A percentile compares a stretch with the other conserved stretches of the same genome.
These are phyloP conservation scores for Micrasema minimum DNA, from an alignment of 1,140 invertebrate genomes.

Conservation along the genomic window DNA sequence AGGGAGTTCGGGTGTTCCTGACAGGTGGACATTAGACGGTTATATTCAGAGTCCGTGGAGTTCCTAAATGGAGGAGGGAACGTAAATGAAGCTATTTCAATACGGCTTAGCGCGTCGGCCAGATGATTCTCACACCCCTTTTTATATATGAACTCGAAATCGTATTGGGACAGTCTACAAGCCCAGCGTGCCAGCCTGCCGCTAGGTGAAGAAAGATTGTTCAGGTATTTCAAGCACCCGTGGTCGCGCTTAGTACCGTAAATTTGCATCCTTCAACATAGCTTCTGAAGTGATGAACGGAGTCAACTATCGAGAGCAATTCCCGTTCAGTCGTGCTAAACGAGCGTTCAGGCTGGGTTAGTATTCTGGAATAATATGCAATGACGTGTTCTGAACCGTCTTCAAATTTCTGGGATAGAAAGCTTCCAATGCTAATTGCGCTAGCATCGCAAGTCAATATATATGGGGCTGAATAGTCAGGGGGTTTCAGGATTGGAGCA, in stretches of 20 bases:
- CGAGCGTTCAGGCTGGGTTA: not conserved
- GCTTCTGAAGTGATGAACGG: not conserved
- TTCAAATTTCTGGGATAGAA: not conserved
- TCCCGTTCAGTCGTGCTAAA: not conserved
- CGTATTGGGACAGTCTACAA: not conserved
- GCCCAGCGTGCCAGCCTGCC: conserved; percentile 2
- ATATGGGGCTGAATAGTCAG: not conserved
- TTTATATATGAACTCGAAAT: not conserved
- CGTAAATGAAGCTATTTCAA: too few species aligned
- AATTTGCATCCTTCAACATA: not conserved
- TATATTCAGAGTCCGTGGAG: too few species aligned
- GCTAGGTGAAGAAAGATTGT: not conserved
- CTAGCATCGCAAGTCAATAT: not conserved
- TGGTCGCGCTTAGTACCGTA: not conserved
- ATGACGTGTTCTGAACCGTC: not conserved
- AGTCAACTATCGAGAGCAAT: not conserved
- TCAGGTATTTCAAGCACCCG: not conserved
- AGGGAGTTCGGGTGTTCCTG: too few species aligned
- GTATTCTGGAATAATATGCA: not conserved
- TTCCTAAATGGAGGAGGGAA: too few species aligned
- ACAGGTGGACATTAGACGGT: too few species aligned
- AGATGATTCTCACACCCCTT: too few species aligned
- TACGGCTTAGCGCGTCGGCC: too few species aligned
- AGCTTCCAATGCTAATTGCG: not conserved
- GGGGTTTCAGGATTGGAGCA: not conserved